Percentiles rank a stretch among this genome's conserved stretches.
These are phyloP conservation scores for Calypte anna DNA, from an alignment of 2,113 vertebrate species.

Conservation along the genomic window DNA sequence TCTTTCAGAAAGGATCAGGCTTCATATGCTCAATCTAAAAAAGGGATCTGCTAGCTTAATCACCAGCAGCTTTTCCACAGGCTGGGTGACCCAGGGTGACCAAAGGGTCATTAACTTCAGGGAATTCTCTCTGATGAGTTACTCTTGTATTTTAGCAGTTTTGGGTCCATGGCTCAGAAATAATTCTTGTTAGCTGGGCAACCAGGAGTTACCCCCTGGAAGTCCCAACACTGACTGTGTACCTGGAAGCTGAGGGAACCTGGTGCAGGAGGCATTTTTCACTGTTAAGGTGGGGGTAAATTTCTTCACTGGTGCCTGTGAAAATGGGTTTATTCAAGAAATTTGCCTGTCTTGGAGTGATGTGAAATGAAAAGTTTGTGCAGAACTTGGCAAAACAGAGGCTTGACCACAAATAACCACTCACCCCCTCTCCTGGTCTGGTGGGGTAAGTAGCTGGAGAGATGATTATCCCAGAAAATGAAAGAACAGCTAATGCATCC, in stretches of 20 bases:
- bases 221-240: neutral
- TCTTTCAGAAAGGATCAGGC: neutral
- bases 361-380: neutral
- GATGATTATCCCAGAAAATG: neutral
- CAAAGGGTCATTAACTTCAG: neutral
- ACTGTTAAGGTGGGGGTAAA: neutral
- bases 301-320: neutral
- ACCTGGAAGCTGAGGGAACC: neutral
- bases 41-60: neutral
- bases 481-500: neutral
- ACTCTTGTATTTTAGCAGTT: neutral
- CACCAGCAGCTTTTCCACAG: neutral
- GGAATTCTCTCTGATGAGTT: neutral
- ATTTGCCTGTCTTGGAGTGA: neutral
- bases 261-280: neutral
- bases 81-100: neutral
- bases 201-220: neutral
- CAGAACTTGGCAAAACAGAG: neutral
- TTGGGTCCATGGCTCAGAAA: neutral
- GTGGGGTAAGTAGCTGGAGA: neutral
- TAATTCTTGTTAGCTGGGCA: neutral
- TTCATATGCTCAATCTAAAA: neutral
- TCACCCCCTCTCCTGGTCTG: neutral
- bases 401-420: neutral
- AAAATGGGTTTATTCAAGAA: neutral